Evolutionary conservation across 2,797 vertebrate genomes (phyloP).

Genomic region (Lepus oiostolus): DNA sequence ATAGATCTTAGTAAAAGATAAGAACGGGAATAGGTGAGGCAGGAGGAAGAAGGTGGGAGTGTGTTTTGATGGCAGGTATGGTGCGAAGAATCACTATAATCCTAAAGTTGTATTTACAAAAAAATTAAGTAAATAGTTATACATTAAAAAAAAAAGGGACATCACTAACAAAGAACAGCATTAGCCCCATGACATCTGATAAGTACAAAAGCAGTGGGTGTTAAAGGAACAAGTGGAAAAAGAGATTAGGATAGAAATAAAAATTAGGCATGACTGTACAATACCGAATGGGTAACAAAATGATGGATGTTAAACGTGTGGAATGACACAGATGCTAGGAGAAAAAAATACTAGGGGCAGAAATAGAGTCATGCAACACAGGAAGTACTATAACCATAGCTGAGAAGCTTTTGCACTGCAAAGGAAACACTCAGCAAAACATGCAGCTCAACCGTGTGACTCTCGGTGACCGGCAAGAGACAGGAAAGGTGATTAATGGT

Average conservation of each 20-base stretch:
- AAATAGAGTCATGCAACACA: rapidly evolving
- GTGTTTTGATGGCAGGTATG: too few species aligned
- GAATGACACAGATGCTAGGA: not conserved
- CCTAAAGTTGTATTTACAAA: too few species aligned
- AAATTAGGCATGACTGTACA: not conserved
- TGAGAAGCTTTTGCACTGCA: too few species aligned
- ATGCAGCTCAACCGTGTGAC: too few species aligned
- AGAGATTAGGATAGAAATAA: not conserved
- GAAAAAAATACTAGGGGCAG: not conserved
- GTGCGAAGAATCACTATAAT: too few species aligned
- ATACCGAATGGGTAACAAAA: not conserved
- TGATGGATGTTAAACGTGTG: not conserved
- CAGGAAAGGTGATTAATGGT: not conserved
- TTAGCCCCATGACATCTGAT: not conserved
- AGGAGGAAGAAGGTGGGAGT: too few species aligned
- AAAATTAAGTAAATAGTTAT: too few species aligned
- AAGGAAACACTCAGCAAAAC: too few species aligned
- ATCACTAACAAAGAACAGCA: not conserved
- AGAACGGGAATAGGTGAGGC: too few species aligned
- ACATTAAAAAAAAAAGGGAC: too few species aligned
- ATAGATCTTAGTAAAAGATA: too few species aligned
- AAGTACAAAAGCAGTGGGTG: not conserved
- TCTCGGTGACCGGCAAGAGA: not conserved
- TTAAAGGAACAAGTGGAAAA: not conserved
- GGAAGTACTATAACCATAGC: too few species aligned